Evolutionary conservation across 1,140 invertebrate species (phyloP).

Genomic region (Brachionus calyciflorus): DNA sequence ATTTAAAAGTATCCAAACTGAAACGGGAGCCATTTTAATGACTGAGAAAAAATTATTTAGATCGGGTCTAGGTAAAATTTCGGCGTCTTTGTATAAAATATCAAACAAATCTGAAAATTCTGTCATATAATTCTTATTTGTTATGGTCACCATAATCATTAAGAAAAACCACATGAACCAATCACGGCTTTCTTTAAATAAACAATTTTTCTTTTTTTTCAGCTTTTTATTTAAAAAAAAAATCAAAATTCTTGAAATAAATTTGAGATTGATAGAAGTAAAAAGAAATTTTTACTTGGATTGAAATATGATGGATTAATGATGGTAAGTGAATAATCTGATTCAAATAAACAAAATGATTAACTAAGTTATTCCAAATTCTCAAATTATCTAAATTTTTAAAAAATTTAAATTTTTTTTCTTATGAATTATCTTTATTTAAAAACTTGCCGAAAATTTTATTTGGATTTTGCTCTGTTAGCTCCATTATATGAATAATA

Average conservation of each 20-base stretch:
- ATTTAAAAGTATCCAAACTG: conserved; percentile 16
- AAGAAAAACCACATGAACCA: conserved; percentile 46
- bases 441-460: not conserved
- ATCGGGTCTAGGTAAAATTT: not conserved
- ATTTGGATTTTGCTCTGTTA: conserved; percentile 32
- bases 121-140: not conserved
- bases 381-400: conserved; percentile 33
- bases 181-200: conserved; percentile 33
- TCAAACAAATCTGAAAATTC: conserved; percentile 19
- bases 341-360: conserved; percentile 9
- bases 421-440: not conserved
- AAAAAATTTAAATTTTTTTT: conserved; percentile 2
- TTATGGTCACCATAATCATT: not conserved
- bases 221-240: not conserved
- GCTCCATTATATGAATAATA: not conserved
- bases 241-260: not conserved
- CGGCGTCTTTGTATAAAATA: conserved; percentile 3
- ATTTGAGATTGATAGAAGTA: not conserved
- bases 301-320: not conserved
- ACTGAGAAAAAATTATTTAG: not conserved
- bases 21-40: not conserved
- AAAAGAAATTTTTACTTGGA: not conserved
- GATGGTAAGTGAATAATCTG: conserved; percentile 16
- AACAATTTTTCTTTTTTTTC: not conserved
- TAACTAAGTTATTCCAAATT: conserved; percentile 43